Conservation (phyloP, 2,888 invertebrate species). For the Caenorhabditis virilis region DNA sequence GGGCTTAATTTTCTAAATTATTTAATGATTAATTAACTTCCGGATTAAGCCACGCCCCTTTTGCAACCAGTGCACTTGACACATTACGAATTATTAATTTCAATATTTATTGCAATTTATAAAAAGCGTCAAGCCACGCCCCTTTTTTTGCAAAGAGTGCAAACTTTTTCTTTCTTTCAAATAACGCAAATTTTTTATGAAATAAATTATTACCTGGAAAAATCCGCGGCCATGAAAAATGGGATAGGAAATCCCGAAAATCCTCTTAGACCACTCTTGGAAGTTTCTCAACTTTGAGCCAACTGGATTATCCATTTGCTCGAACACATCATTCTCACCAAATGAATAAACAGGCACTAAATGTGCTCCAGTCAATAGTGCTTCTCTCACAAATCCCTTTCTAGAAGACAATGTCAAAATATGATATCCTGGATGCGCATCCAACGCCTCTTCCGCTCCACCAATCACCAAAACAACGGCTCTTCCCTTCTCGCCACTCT, state of each 20-base stretch:
- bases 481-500: conserved; percentile 9
- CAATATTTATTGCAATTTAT: too few species aligned
- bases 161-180: too few species aligned
- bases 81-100: too few species aligned
- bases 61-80: too few species aligned
- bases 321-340: conserved; percentile 70
- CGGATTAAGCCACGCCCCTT: too few species aligned
- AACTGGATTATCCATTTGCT: conserved; percentile 44
- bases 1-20: too few species aligned
- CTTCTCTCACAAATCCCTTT: conserved; percentile 41
- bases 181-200: too few species aligned
- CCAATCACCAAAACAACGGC: conserved; percentile 16
- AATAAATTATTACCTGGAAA: conserved; percentile 73
- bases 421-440: conserved; percentile 76
- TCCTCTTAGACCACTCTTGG: conserved; percentile 57
- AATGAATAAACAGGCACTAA: conserved; percentile 70
- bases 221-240: conserved; percentile 77
- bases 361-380: conserved; percentile 60
- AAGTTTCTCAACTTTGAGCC: conserved; percentile 50
- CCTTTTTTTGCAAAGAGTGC: too few species aligned
- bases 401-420: conserved; percentile 34
- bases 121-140: too few species aligned
- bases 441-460: conserved; percentile 85
- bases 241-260: conserved; percentile 69
- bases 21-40: too few species aligned